These are phyloP conservation scores for Corbicula japonica DNA, from an alignment of 2,888 invertebrate genomes.

Conservation along the genomic window DNA sequence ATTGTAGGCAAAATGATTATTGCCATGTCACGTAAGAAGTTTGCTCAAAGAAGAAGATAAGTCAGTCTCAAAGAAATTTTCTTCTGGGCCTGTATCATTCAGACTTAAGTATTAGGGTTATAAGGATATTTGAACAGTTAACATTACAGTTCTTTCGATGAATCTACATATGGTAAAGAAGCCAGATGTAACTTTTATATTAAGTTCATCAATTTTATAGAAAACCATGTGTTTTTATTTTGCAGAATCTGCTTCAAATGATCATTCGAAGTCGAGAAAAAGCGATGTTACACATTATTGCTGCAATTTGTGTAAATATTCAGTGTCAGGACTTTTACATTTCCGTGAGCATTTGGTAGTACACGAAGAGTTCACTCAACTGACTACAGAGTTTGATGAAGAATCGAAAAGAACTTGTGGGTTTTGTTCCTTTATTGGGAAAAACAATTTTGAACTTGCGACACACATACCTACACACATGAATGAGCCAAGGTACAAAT, in stretches of 20 bases:
- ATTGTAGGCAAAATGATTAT: no score
- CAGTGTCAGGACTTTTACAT: constrained; percentile 68
- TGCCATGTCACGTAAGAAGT: no score
- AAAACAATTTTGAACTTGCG: constrained; percentile 70
- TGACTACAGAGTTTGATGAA: constrained; percentile 58
- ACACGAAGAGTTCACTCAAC: constrained; percentile 68
- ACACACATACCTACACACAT: constrained; percentile 72
- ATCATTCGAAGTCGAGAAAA: background rate
- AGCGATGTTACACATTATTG: constrained; percentile 44
- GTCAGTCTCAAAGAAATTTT: no score
- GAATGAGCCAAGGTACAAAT: constrained; percentile 67
- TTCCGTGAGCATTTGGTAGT: constrained; percentile 73
- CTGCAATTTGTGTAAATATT: constrained; percentile 70
- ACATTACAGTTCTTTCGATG: no score
- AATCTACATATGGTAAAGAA: no score
- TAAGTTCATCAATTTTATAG: no score
- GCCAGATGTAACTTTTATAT: no score
- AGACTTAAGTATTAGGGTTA: no score
- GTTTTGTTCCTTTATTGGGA: constrained; percentile 72
- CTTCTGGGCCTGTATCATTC: no score
- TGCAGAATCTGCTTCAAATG: background rate
- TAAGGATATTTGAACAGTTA: no score
- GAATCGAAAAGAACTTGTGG: constrained; percentile 74
- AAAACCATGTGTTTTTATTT: no score
- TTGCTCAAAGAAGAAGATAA: no score